Conservation (phyloP, 2,888 invertebrate species). For the Ennomos fuscantarius region DNA sequence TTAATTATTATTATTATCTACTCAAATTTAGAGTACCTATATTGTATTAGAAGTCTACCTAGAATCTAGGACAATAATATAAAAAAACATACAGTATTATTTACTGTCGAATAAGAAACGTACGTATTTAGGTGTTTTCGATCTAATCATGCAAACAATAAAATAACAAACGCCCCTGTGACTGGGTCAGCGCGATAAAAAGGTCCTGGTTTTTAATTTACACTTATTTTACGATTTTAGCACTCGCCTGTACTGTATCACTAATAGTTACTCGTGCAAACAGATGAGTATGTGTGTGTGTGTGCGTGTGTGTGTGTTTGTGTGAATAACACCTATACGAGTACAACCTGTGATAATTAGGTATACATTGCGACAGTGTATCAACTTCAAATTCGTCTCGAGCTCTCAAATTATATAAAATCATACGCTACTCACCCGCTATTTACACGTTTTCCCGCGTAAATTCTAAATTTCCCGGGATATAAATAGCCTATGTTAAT, state of each 20-base stretch:
- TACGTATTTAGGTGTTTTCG: too few relatives aligned
- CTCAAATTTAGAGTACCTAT: too few relatives aligned
- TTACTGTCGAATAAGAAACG: too few relatives aligned
- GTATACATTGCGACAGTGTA: not conserved
- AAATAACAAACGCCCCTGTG: conserved; percentile 11
- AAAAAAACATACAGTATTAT: too few relatives aligned
- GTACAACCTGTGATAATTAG: conserved; percentile 3
- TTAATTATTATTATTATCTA: too few relatives aligned
- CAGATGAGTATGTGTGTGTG: conserved; percentile 12
- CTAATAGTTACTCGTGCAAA: conserved; percentile 14
- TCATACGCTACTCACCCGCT: too few relatives aligned
- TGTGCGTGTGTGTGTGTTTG: conserved; percentile 22
- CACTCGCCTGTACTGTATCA: conserved; percentile 5
- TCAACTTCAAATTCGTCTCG: not conserved
- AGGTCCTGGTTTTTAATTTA: conserved; percentile 18
- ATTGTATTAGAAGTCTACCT: too few relatives aligned
- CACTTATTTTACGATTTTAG: conserved; percentile 12
- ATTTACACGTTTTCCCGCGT: too few relatives aligned
- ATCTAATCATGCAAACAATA: not conserved
- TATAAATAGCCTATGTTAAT: too few relatives aligned
- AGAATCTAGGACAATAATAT: too few relatives aligned
- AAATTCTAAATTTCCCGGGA: too few relatives aligned
- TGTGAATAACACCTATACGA: conserved; percentile 15
- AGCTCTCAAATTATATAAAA: too few relatives aligned
- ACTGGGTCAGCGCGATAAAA: conserved; percentile 9